Evolutionary conservation across 2,888 invertebrate genomes (phyloP), one percentile per base, ranked within the genome.

Genomic region (Leucophora obtusa): DNA sequence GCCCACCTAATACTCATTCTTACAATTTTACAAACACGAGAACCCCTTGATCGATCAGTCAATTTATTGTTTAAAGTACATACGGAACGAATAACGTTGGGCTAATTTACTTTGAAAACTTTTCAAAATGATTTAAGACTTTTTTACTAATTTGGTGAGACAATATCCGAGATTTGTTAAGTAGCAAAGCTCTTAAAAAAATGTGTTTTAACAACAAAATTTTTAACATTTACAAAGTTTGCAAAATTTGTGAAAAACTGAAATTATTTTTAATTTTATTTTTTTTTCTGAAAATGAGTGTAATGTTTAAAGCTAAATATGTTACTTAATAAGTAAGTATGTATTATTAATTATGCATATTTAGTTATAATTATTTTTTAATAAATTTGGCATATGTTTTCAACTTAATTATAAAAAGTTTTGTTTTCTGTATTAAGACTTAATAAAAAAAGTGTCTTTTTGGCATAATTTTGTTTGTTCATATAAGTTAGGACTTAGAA

Each of bases 371-470:
- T 51, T 58, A 65, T 47, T 18, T 54, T n/a, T 33, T 38, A 3
- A 66, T 73, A 38, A 50, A 56, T 38, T 62, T 70, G 60, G 56
- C 56, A 50, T 17, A 65, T 54, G 21, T 63, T 50, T 56, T 51
- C 24, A 74, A 74, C 51, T 59, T 73, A 66, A 73, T 51, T 43
- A 43, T 63, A 50, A 62, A 38, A 18, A 54, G 17, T 65, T n/a
- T 54, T 38, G n/a, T 43, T 53, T 53, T 59, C 14, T 66, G 47
- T 60, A 28, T 71, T 28, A 35, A 62, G 76, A 72, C 54, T 78
- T 70, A 69, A 54, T 60, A 33, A 70, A 65, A 43, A 56, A 59
- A 53, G 62, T 80, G 76, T 80, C 76, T 80, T 80, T 80, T 80
- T 76, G 80, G 76, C 70, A 69, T 80, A 63, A 63, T 24, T 63